A percentile compares a stretch with the other conserved stretches of the same genome.
Evolutionary conservation across 2,797 vertebrate genomes (phyloP).

Genomic region (Epinephelus coioides): DNA sequence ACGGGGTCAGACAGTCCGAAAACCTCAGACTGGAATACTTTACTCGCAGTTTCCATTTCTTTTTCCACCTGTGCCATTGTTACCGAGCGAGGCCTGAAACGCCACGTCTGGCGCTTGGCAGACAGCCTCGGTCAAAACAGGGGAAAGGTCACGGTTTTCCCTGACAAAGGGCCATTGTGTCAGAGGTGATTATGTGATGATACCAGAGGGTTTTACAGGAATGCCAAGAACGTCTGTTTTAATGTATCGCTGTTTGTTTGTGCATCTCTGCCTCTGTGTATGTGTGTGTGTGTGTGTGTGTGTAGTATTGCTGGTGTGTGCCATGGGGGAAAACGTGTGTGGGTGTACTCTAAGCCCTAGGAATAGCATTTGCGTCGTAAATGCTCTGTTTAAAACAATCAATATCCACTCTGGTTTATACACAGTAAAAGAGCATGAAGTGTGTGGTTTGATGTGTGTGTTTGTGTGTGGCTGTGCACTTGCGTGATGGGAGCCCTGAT

Average conservation of each 20-base stretch:
- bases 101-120: conserved; percentile 23
- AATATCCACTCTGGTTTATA: conserved; percentile 76
- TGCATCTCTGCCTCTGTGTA: conserved; percentile 1
- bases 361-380: conserved; percentile 80
- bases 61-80: conserved; percentile 60
- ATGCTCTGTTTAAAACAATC: conserved; percentile 83
- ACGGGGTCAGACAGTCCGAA: conserved; percentile 60
- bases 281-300: conserved; percentile 30
- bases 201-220: conserved; percentile 53
- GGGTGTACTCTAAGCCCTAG: conserved; percentile 73
- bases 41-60: conserved; percentile 57
- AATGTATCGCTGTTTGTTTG: conserved; percentile 53
- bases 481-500: conserved; percentile 62
- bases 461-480: conserved; percentile 22
- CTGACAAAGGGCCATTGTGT: conserved; percentile 57
- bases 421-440: conserved; percentile 55
- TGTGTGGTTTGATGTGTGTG: conserved; percentile 52
- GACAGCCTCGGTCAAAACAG: conserved; percentile 41
- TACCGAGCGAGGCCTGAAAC: conserved; percentile 27
- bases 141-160: conserved; percentile 53
- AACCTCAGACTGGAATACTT: conserved; percentile 66
- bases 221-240: conserved; percentile 63
- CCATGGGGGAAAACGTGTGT: conserved; percentile 70
- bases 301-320: conserved; percentile 13
- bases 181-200: conserved; percentile 60